phyloP scores from a whole-genome alignment of 2,888 invertebrate species.

The Cantharis nigra region DNA sequence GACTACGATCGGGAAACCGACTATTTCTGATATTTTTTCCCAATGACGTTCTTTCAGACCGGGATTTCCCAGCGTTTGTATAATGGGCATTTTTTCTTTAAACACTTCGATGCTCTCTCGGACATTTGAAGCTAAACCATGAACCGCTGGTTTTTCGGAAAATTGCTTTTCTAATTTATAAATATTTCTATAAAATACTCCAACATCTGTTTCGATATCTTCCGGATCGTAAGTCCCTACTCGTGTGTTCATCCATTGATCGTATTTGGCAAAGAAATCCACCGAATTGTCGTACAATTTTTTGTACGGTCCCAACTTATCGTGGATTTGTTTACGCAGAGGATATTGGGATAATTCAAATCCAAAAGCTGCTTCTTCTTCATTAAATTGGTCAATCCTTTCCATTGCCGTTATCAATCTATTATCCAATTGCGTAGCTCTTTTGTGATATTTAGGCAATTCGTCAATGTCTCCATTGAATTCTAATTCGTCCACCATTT shows the following conservation, averaged over 20 bases:
- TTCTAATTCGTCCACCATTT: constrained; percentile 83
- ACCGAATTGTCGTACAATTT: constrained; percentile 87
- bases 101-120: constrained; percentile 83
- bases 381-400: constrained; percentile 75
- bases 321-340: constrained; percentile 75
- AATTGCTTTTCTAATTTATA: constrained; percentile 89
- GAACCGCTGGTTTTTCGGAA: constrained; percentile 73
- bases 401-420: constrained; percentile 18
- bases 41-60: constrained; percentile 91
- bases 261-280: constrained; percentile 81
- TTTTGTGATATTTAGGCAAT: constrained; percentile 79
- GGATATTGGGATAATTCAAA: constrained; percentile 91
- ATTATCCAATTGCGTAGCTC: constrained; percentile 78
- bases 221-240: constrained; percentile 88
- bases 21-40: constrained; percentile 93
- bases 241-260: constrained; percentile 83
- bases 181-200: constrained; percentile 71
- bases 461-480: constrained; percentile 86
- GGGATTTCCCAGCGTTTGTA: constrained; percentile 91
- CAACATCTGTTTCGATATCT: constrained; percentile 80
- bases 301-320: constrained; percentile 83
- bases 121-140: constrained; percentile 69
- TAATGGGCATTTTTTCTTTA: constrained; percentile 86
- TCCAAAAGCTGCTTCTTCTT: constrained; percentile 86
- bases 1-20: constrained; percentile 89